Base-by-base conservation (phyloP, 1,140 invertebrate species). In the Littorina saxatilis region DNA sequence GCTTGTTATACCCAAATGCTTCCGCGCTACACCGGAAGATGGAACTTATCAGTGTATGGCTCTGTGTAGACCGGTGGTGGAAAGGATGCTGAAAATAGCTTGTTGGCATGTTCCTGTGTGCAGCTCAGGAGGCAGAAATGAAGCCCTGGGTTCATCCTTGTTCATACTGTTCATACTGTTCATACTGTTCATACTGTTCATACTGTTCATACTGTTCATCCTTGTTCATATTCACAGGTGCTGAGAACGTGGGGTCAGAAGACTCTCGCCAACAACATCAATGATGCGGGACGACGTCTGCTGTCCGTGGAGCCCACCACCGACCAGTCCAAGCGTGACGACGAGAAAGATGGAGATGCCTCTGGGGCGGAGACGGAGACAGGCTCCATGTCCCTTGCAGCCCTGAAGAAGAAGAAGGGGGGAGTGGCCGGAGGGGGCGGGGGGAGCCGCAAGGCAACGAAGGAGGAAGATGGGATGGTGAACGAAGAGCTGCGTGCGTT, bases 401-500 rank as follows among this genome's bases (percentile, higher is more conserved):
- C 80, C 50, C 81, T 85, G 32, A 79, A 82, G 23, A 73, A 90
- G 72, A 91, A 89, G 80, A 90, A 87, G 55, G 87, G 85, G 82
- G 88, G 78, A 61, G 82, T 79, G 37, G 83, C 77, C 9, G 74
- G 40, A 29, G 76, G 76, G 15, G 76, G 76, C 9, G 50, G 74
- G n/a, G 47, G 55, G 32, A 58, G n/a, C 15, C 35, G 76, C 3
- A 15, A 23, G 7, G 58, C 23, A 17, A 58, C 32, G 20, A 86
- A 87, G 78, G 87, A 90, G 37, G 90, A 91, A 11, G 43, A 79
- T 32, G 15, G 35, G 15, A 82, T 85, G 2, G 83, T 85, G 13
- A 91, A 91, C 82, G 90, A 91, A 61, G 91, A 92, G 79, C 85
- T 92, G 37, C 91, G 87, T 72, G 92, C 92, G 39, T 80, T 92